A percentile compares a stretch with the other conserved stretches of the same genome.
These are phyloP conservation scores for Cryptoprocta ferox DNA, from an alignment of 2,797 vertebrate species.

Conservation along the genomic window DNA sequence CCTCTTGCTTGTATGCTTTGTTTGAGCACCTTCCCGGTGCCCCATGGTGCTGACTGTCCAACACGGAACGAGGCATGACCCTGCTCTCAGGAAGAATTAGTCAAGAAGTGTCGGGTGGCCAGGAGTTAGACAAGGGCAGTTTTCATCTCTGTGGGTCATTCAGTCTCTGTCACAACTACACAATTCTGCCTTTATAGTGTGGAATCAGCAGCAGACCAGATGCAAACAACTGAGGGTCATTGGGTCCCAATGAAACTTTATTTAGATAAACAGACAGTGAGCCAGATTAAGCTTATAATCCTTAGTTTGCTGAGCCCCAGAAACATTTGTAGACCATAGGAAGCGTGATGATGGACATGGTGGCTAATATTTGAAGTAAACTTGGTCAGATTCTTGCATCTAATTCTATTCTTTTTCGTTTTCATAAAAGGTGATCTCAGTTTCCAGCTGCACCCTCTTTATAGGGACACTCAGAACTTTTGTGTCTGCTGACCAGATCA, in stretches of 20 bases:
- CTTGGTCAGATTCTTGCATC: background rate
- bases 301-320: background rate
- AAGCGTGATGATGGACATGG: fast-evolving
- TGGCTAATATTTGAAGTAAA: background rate
- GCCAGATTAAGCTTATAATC: no score
- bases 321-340: background rate
- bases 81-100: background rate
- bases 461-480: fast-evolving
- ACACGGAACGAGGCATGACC: fast-evolving
- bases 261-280: background rate
- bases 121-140: fast-evolving
- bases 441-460: fast-evolving
- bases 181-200: background rate
- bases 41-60: fast-evolving
- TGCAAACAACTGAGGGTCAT: background rate
- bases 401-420: background rate
- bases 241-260: background rate
- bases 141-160: background rate
- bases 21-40: background rate
- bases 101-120: background rate
- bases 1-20: fast-evolving
- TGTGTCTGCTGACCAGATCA: fast-evolving
- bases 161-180: background rate
- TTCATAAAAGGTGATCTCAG: background rate
- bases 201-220: background rate